Evolutionary conservation across 2,113 vertebrate species (phyloP).

Genomic region (Paratilapia polleni): DNA sequence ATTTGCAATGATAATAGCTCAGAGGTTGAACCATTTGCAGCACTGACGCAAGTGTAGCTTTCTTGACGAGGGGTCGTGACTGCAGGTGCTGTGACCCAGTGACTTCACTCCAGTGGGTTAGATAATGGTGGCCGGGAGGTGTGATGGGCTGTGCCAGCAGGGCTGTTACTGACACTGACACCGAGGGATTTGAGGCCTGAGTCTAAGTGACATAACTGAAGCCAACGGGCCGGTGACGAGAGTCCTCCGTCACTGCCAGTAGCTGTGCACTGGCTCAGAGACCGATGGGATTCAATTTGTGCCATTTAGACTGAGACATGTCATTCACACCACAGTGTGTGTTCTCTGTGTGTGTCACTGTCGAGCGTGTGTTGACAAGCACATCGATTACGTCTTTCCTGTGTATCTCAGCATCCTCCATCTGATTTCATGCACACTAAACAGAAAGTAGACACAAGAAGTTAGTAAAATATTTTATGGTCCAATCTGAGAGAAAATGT

Average conservation of each 20-base stretch:
- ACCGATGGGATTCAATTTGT: slow-evolving; percentile 32
- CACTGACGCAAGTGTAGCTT: slow-evolving; percentile 59
- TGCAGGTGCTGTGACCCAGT: slow-evolving; percentile 46
- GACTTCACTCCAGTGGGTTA: slow-evolving; percentile 49
- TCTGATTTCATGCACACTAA: slow-evolving; percentile 2
- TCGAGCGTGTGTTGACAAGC: slow-evolving; percentile 10
- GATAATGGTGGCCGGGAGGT: slow-evolving; percentile 43
- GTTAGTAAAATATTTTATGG: not conserved
- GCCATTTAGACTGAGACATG: slow-evolving; percentile 38
- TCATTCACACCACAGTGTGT: slow-evolving; percentile 44
- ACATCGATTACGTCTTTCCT: slow-evolving; percentile 32
- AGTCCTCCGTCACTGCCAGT: slow-evolving; percentile 35
- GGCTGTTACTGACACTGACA: slow-evolving; percentile 35
- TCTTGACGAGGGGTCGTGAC: slow-evolving; percentile 37
- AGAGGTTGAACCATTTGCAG: slow-evolving; percentile 20
- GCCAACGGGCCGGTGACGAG: slow-evolving; percentile 51
- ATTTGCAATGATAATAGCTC: slow-evolving; percentile 14
- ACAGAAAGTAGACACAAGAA: not conserved
- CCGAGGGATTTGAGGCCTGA: slow-evolving; percentile 21
- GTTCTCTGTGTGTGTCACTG: slow-evolving; percentile 10
- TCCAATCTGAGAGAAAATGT: not conserved
- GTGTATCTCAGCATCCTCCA: not conserved
- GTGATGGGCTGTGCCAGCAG: slow-evolving; percentile 27
- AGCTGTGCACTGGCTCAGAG: slow-evolving; percentile 22
- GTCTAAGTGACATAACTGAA: slow-evolving; percentile 38